These are phyloP conservation scores for Amaurobius ferox DNA, from an alignment of 2,888 invertebrate species.

Conservation along the genomic window DNA sequence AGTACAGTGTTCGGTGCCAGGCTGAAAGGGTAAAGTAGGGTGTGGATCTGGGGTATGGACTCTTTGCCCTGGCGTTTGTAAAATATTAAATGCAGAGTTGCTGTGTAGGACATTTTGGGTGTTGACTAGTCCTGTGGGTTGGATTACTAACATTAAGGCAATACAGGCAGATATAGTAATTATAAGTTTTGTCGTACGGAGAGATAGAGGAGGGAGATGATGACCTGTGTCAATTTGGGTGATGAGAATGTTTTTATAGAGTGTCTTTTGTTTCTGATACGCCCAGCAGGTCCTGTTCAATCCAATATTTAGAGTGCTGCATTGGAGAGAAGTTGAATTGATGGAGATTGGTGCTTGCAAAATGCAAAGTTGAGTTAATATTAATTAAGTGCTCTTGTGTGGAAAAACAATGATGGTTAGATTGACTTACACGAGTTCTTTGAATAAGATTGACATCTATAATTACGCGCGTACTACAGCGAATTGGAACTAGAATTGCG, in stretches of 20 bases:
- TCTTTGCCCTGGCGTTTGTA: conserved; percentile 31
- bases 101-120: conserved; percentile 37
- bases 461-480: no score
- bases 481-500: no score
- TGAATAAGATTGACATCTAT: no score
- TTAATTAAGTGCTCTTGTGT: no score
- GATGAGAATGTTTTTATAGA: conserved; percentile 8
- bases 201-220: not conserved
- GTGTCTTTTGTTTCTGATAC: not conserved
- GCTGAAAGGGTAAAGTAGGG: conserved; percentile 66
- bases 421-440: no score
- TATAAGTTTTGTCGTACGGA: conserved; percentile 13
- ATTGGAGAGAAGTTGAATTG: not conserved
- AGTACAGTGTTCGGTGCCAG: conserved; percentile 41
- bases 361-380: not conserved
- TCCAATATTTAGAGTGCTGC: not conserved
- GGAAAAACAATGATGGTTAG: not conserved
- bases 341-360: not conserved
- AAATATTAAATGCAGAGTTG: conserved; percentile 57
- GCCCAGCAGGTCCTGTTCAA: not conserved
- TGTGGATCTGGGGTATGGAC: conserved; percentile 24
- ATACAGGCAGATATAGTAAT: conserved; percentile 3
- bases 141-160: conserved; percentile 16
- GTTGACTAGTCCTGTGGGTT: conserved; percentile 5
- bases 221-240: conserved; percentile 12